Evolutionary conservation across 2,797 vertebrate species (phyloP).

Genomic region (Chloroceryle amazona): DNA sequence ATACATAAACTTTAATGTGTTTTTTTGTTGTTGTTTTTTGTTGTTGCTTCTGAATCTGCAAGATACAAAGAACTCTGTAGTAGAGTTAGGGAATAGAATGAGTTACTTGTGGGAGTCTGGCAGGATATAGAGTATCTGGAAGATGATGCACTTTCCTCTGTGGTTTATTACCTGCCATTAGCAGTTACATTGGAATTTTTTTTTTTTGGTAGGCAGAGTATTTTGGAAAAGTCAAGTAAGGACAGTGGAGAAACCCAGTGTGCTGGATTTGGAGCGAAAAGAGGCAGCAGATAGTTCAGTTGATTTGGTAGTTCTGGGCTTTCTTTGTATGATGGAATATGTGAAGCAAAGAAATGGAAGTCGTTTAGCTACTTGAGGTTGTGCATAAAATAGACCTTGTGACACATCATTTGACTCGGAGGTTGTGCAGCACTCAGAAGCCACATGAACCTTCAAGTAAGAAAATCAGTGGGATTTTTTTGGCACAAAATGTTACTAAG

Average conservation of each 20-base stretch:
- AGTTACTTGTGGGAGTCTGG: neutral
- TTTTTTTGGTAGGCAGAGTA: neutral
- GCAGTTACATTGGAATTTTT: neutral
- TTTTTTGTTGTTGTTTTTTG: neutral
- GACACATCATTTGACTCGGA: neutral
- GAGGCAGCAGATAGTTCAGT: neutral
- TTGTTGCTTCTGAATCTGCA: neutral
- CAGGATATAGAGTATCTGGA: neutral
- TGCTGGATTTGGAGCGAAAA: neutral
- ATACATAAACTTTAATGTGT: accelerated
- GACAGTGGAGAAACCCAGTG: neutral
- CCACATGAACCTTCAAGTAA: neutral
- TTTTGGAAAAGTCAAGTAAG: neutral
- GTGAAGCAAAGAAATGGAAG: neutral
- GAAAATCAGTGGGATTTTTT: neutral
- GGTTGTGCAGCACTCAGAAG: neutral
- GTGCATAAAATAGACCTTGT: neutral
- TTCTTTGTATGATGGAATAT: neutral
- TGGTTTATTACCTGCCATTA: neutral
- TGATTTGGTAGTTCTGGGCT: neutral
- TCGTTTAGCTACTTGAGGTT: neutral
- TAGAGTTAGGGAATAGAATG: neutral
- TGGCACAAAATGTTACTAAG: neutral
- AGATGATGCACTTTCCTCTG: neutral
- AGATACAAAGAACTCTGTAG: neutral